Evolutionary conservation across 2,797 vertebrate genomes (phyloP), one percentile per base, ranked within the genome.

Genomic region (Phrynocephalus vlangalii): DNA sequence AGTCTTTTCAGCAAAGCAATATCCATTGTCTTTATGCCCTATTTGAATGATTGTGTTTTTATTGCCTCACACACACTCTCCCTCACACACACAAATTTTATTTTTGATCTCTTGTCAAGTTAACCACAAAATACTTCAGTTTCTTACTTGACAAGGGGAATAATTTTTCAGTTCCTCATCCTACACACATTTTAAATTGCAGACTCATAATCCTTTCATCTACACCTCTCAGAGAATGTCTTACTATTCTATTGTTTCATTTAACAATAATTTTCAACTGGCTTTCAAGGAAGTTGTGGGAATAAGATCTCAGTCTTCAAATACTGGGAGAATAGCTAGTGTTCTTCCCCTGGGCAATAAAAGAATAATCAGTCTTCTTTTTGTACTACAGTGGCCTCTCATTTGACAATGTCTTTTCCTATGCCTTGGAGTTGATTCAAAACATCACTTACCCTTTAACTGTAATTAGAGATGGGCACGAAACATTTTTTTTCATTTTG

Each of bases 401-500:
- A 83, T n/a, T 86, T 56, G 73, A 11, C 63, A 73, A 28, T 60
- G n/a, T 84, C 15, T 70, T 50, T 8, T 79, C 11, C 52, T 38
- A 76, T 86, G 1, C 33, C 52, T 24, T 70, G 52, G 8, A 26
- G 10, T 63, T 50, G 71, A 28, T 85, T 79, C 56, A 79, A 86
- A 86, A 83, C n/a, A 63, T 86, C 80, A 86, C 66, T 72, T 73
- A 83, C 38, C 24, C 85, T 82, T 83, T 63, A 86, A 84, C 78
- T 44, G 38, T 44, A 44, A 44, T 44, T 44, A 44, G 38, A 44
- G 38, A 44, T 44, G 38, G 38, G 38, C 38, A 44, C 38, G 4
- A 44, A 44, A 5, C 3, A 44, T 44, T 44, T 44, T 44, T 38
- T 44, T 33, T 33, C 33, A 44, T 44, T 44, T 44, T 4, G 3